These are phyloP conservation scores for Oreonectes daqikongensis DNA, from an alignment of 2,797 vertebrate genomes.

Conservation along the genomic window DNA sequence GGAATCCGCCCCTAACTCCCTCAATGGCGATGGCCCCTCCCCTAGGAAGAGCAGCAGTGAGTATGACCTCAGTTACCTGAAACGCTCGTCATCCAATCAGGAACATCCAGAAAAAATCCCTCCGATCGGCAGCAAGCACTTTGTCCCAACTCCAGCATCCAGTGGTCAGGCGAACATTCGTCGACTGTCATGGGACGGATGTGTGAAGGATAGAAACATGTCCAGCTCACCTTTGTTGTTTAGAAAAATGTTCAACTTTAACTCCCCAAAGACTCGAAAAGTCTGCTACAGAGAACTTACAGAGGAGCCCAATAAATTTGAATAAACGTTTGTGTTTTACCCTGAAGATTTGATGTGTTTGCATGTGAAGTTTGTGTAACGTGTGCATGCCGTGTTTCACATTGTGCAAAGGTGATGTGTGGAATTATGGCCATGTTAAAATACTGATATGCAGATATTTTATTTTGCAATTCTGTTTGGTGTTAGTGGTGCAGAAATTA, in stretches of 20 bases:
- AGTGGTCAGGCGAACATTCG: neutral
- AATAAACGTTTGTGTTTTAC: conserved; percentile 18
- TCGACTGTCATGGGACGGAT: neutral
- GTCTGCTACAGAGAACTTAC: neutral
- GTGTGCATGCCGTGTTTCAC: neutral
- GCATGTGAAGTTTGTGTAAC: conserved; percentile 1
- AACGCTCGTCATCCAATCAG: conserved; percentile 7
- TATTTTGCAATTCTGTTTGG: neutral
- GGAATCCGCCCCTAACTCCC: conserved; percentile 85
- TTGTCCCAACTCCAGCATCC: neutral
- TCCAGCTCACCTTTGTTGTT: neutral
- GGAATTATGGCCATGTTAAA: neutral
- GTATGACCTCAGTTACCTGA: conserved; percentile 67
- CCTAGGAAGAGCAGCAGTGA: conserved; percentile 92
- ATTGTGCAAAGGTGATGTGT: neutral
- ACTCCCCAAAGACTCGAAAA: neutral
- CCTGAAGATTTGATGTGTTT: conserved; percentile 5
- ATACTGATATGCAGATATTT: neutral
- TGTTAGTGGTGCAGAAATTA: neutral
- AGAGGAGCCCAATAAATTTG: conserved; percentile 9
- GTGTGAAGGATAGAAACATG: neutral
- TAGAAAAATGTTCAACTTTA: neutral
- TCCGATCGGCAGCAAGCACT: conserved; percentile 54
- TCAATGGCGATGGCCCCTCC: conserved; percentile 85
- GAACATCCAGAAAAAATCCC: conserved; percentile 4